A percentile compares a stretch with the other conserved stretches of the same genome.
These are phyloP conservation scores for Sebastes paucispinis DNA, from an alignment of 2,797 vertebrate genomes.

Conservation along the genomic window DNA sequence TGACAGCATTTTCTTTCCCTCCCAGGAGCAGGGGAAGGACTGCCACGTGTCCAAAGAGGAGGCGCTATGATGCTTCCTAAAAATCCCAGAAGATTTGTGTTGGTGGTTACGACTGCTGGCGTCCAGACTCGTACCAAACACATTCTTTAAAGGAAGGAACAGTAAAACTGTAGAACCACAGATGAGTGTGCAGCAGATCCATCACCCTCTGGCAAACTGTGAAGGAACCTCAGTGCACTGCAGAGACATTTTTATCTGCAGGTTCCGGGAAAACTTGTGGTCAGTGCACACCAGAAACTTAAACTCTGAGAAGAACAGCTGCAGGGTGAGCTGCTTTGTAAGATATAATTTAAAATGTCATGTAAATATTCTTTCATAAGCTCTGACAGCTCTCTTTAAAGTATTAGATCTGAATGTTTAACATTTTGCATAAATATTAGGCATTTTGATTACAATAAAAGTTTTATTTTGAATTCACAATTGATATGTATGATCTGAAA, in stretches of 20 bases:
- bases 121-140: neutral
- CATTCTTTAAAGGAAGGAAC: neutral
- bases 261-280: slow-evolving; percentile 7
- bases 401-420: neutral
- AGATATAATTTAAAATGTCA: slow-evolving; percentile 42
- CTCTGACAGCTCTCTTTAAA: neutral
- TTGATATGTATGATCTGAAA: neutral
- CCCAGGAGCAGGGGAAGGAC: slow-evolving; percentile 84
- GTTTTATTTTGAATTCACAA: slow-evolving; percentile 32
- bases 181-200: neutral
- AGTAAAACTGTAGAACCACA: slow-evolving; percentile 12
- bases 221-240: neutral
- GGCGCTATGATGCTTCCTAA: slow-evolving; percentile 44
- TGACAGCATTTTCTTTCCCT: slow-evolving; percentile 74
- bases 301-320: slow-evolving; percentile 15
- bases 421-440: slow-evolving; percentile 4
- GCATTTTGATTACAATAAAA: slow-evolving; percentile 11
- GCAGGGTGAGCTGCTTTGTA: slow-evolving; percentile 22
- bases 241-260: slow-evolving; percentile 7
- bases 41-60: slow-evolving; percentile 82
- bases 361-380: slow-evolving; percentile 43
- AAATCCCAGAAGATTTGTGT: neutral
- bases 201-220: slow-evolving; percentile 14
- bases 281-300: neutral
- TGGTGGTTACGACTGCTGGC: neutral